Base-by-base conservation (phyloP, 2,113 vertebrate genomes). In the Aramus guarauna region DNA sequence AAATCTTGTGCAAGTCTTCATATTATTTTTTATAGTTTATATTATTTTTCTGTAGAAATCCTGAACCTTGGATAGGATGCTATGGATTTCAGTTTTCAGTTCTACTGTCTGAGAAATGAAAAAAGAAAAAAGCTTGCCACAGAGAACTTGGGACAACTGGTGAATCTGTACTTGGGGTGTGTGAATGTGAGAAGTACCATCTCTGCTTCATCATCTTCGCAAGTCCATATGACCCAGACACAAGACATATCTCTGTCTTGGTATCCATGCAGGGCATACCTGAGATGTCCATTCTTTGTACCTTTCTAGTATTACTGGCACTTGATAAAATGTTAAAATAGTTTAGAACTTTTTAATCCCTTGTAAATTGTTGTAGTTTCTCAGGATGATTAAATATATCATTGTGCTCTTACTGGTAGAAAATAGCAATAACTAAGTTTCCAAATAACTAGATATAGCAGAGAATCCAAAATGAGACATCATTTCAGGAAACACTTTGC, bases 391-490 rank as follows among this genome's bases (percentile, higher is more conserved):
- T 56, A 75, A 78, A 34, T 58, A 72, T 4, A 34, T 32, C 2
- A 52, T n/a, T 19, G 8, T 4, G 1, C 4, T 13, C 9, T 66
- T 73, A 36, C 1, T 17, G 1, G 5, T 3, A 68, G 16, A 43
- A 76, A 29, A 41, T 41, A 41, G 11, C 39, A 41, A 41, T 41
- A 41, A 41, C 39, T 41, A 41, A 41, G 39, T 83, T 80, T 59
- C 6, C 2, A 16, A 43, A 78, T 48, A 26, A 6, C 1, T n/a
- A 30, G 4, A 4, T 39, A 13, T 5, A 71, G 4, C 18, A 76
- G 19, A 39, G 27, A 88, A 58, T 22, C 5, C 59, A 32, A 37
- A 82, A 64, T 36, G 9, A 74, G 29, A 50, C 8, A 27, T 30
- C 15, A 21, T 55, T 4, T 15, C n/a, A 56, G 30, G 19, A 64